phyloP scores from a whole-genome alignment of 2,113 vertebrate genomes.

The Sakesphorus luctuosus region DNA sequence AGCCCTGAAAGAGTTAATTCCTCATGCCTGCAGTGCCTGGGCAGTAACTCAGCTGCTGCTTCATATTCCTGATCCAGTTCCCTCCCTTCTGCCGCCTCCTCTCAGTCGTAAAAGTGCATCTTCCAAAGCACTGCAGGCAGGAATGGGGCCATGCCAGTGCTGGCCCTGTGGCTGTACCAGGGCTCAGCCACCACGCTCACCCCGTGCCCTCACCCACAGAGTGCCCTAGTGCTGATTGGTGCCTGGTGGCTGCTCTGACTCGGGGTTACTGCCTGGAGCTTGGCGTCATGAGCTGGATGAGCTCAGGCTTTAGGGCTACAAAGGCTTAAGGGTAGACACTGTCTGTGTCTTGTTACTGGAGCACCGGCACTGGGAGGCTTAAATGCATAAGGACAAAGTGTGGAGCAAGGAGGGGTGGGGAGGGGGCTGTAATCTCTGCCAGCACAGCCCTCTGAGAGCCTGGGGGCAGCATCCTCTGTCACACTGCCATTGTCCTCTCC shows the following conservation, averaged over 20 bases:
- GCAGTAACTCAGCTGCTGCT: not conserved
- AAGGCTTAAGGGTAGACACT: not conserved
- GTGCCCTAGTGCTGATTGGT: fast-evolving
- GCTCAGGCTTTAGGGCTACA: not conserved
- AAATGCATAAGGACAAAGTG: not conserved
- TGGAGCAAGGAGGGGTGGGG: fast-evolving
- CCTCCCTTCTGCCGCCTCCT: not conserved
- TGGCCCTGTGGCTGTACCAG: fast-evolving
- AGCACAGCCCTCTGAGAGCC: fast-evolving
- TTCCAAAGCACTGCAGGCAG: not conserved
- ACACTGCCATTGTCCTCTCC: fast-evolving
- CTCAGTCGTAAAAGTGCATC: fast-evolving
- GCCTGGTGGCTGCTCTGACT: not conserved
- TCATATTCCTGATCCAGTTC: not conserved
- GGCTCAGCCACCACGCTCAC: not conserved
- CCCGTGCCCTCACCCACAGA: not conserved
- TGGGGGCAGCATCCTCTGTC: fast-evolving
- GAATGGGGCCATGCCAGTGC: fast-evolving
- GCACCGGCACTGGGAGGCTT: not conserved
- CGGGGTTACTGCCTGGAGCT: fast-evolving
- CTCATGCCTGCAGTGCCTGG: not conserved
- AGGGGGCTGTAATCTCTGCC: not conserved
- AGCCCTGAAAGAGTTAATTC: not conserved
- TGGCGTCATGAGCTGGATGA: not conserved
- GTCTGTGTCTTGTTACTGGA: not conserved